phyloP scores from a whole-genome alignment of 2,797 vertebrate species.

The Neosalanx taihuensis region DNA sequence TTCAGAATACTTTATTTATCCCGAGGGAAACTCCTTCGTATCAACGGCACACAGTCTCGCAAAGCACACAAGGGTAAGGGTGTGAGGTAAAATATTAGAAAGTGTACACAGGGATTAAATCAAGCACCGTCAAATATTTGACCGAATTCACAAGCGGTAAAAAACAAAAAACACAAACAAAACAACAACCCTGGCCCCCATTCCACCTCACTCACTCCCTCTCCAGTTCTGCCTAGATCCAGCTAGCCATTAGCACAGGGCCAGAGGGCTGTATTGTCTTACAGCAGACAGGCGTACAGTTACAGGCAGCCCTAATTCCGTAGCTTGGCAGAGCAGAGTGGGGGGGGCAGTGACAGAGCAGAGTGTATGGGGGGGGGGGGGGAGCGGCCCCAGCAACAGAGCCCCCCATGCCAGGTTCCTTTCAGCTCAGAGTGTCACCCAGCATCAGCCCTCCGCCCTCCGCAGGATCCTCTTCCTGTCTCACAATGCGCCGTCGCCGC shows the following conservation, averaged over 20 bases:
- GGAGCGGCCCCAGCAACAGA: constrained; percentile 60
- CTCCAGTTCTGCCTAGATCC: constrained; percentile 16
- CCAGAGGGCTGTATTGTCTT: constrained; percentile 27
- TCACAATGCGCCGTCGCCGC: constrained; percentile 61
- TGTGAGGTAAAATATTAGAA: too few relatives aligned
- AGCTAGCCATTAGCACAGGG: constrained; percentile 19
- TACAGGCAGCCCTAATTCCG: constrained; percentile 22
- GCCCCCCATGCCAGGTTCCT: constrained; percentile 65
- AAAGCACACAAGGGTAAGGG: too few relatives aligned
- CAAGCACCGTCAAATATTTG: too few relatives aligned
- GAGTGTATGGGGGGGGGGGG: too few relatives aligned
- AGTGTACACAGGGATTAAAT: too few relatives aligned
- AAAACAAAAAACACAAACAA: too few relatives aligned
- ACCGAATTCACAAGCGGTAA: too few relatives aligned
- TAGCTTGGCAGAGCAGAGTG: constrained; percentile 46
- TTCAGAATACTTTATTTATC: too few relatives aligned
- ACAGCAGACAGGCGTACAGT: constrained; percentile 52
- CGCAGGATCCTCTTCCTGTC: constrained; percentile 67
- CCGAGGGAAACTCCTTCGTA: too few relatives aligned
- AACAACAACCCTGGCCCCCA: background rate
- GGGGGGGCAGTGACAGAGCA: too few relatives aligned
- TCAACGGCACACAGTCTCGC: too few relatives aligned
- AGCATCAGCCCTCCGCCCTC: constrained; percentile 63
- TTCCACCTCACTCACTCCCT: too few relatives aligned
- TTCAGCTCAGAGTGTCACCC: constrained; percentile 69